These are phyloP conservation scores for Hippolais icterina DNA, from an alignment of 2,113 vertebrate genomes.

Conservation along the genomic window DNA sequence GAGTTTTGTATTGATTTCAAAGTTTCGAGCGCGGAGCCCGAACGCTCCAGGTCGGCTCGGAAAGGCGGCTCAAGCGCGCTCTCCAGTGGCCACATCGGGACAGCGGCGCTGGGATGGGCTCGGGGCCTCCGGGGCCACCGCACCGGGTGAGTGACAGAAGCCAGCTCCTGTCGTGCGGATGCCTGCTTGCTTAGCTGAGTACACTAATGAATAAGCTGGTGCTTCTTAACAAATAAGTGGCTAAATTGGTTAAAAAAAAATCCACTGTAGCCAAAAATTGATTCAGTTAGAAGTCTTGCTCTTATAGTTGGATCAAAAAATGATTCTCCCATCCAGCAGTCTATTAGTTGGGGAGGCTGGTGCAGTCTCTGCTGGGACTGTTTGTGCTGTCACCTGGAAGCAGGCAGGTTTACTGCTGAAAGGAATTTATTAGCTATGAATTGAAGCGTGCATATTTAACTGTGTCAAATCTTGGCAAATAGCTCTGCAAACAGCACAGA, in stretches of 20 bases:
- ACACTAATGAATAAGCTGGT: not conserved
- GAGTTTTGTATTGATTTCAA: accelerated
- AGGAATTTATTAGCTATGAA: not conserved
- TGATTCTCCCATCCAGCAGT: not conserved
- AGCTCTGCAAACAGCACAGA: not conserved
- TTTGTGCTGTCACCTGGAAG: not conserved
- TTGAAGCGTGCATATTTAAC: not conserved
- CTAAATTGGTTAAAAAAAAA: not conserved
- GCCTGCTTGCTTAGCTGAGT: not conserved
- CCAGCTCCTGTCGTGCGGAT: not conserved
- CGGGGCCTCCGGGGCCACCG: not conserved
- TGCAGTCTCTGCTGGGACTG: not conserved
- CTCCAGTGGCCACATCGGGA: not conserved
- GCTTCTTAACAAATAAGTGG: not conserved
- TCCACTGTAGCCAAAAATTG: not conserved
- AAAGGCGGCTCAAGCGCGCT: not conserved
- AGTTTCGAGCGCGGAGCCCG: not conserved
- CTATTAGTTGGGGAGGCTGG: not conserved
- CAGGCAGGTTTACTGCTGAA: not conserved
- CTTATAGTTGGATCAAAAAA: not conserved
- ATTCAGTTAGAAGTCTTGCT: not conserved
- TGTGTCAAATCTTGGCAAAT: not conserved
- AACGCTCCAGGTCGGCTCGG: not conserved
- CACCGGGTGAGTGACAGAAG: not conserved
- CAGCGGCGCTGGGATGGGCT: not conserved